Evolutionary conservation across 1,140 invertebrate species (phyloP), one percentile per base, ranked within the genome.

Genomic region (Macrotrachela quadricornifera): DNA sequence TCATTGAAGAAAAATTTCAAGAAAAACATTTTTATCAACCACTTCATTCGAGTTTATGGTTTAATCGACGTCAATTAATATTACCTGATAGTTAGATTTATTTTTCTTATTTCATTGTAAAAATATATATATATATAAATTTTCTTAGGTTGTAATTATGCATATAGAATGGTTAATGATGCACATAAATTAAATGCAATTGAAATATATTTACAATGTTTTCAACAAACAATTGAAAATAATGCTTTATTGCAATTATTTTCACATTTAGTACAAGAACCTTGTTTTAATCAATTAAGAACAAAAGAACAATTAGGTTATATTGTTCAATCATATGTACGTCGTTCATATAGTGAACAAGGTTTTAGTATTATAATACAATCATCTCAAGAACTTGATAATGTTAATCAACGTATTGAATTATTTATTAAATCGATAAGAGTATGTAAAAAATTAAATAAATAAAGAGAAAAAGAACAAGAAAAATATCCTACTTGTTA

Each of bases 231-330:
- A 10, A 80, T 80, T 9, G 70, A 79, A 46, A 71, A 71, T 38
- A 92, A 90, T 69, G 83, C 85, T 62, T 62, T 83, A 51, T 67
- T 94, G 2, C 83, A 90, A 68, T 73, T 96, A 37, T 75, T 91
- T 50, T 78, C 78, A 44, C 86, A 95, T 71, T 80, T 92, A 57
- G 76, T 92, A 10, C 75, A 76, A 15, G 87, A 95, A 67, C 85
- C 88, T 0, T 90, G 82, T 66, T 94, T 87, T 68, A 80, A 85
- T 71, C 77, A 80, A 45, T 73, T 96, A 13, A 71, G 90, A 57
- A 92, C 85, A 1, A 78, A 87, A 84, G 74, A 92, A 66, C 85
- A 91, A 64, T 70, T 92, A 10, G 85, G 88, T 10, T 95, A 96
- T 64, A 88, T 95, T 60, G 87, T 95, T 39, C 83, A 81, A 63